Base-by-base conservation (phyloP, 2,797 vertebrate species). In the Diceros bicornis region DNA sequence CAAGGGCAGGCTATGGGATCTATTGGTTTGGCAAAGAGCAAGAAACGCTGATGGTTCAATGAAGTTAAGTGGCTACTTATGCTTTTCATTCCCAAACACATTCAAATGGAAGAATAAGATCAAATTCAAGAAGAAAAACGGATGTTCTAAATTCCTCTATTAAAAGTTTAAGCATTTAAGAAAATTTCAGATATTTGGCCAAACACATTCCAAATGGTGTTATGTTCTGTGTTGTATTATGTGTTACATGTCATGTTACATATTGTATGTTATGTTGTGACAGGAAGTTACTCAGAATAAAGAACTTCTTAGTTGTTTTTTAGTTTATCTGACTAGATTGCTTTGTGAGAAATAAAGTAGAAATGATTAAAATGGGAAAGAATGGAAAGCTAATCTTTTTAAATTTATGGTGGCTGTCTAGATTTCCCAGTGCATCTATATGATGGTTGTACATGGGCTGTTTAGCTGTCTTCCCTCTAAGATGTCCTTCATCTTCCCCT, bases 111-210 rank as follows among this genome's bases (percentile, higher is more conserved):
- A 68, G 17, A 57, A 74, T 64, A n/a, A 93, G 12, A 84, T 77
- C 2, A 68, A 62, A 57, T 82, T 52, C 34, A 86, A 83, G 79
- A 29, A 66, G 57, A 41, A 91, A 89, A 90, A 16, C 1, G 21
- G 27, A 34, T 89, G 1, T 72, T 94, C 55, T 79, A 71, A 75
- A 55, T 82, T 55, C 7, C 25, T 90, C 32, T 91, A 37, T 69
- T 92, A 71, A 55, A 93, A 83, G 13, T 41, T 94, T 79, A 89
- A 72, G 47, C 32, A 78, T 52, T 95, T 77, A 89, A 84, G 57
- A 61, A 69, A 89, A 50, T 87, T 85, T 78, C n/a, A 85, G 6
- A 4, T 50, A 75, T 74, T 90, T 44, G 13, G 14, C 29, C 59
- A 64, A 71, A 61, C 11, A 18, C 29, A 68, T 82, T 52, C 61